Conservation (phyloP, 2,888 invertebrate genomes). For the Barypeithes pellucidus region DNA sequence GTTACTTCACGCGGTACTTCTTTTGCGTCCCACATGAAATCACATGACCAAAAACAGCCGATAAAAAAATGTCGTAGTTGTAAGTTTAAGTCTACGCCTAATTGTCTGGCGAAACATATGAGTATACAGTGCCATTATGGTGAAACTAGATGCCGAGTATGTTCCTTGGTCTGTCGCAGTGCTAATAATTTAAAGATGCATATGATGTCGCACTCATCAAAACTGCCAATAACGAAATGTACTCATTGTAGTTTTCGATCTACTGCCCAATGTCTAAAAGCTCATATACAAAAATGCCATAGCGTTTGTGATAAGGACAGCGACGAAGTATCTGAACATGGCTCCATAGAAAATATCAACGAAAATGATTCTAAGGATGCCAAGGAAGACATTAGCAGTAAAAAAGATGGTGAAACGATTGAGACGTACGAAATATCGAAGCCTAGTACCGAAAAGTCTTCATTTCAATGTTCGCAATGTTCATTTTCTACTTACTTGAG, state of each 20-base stretch:
- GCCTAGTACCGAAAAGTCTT: not conserved
- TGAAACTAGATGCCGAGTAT: not conserved
- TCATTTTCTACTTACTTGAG: not conserved
- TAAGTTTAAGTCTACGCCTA: not conserved
- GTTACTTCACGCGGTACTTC: not conserved
- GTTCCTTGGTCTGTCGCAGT: not conserved
- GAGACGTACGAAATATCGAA: not conserved
- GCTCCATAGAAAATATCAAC: too few species aligned
- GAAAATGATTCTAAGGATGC: too few species aligned
- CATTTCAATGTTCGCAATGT: not conserved
- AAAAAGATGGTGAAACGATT: not conserved
- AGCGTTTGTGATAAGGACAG: not conserved
- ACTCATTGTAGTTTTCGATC: constrained; percentile 17
- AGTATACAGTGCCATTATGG: not conserved
- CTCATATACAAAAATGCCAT: not conserved
- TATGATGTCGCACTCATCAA: constrained; percentile 4
- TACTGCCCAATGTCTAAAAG: not conserved
- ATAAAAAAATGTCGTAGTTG: not conserved
- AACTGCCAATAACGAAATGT: constrained; percentile 17
- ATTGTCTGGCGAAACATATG: not conserved
- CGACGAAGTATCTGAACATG: not conserved
- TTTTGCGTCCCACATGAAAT: not conserved
- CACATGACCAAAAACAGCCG: not conserved
- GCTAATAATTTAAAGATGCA: not conserved
- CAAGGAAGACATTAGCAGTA: too few species aligned